Percentiles rank a stretch among this genome's conserved stretches.
These are phyloP conservation scores for Drosophila watanabei DNA, from an alignment of 1,140 invertebrate genomes.

Conservation along the genomic window DNA sequence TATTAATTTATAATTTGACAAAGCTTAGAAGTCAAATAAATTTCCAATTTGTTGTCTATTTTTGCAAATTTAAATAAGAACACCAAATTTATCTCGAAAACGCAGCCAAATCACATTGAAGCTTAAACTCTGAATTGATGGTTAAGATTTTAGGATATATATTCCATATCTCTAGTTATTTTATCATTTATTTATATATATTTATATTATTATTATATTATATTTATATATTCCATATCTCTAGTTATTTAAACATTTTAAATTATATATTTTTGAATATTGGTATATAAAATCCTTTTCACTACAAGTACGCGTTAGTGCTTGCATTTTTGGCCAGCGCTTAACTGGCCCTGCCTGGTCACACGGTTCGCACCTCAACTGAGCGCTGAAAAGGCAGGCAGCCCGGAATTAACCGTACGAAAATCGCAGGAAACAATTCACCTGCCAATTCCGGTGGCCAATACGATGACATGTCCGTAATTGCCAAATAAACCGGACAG, in stretches of 20 bases:
- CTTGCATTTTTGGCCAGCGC: background rate
- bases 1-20: too few relatives aligned
- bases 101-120: too few relatives aligned
- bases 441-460: slow-evolving; percentile 6
- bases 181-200: too few relatives aligned
- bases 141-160: too few relatives aligned
- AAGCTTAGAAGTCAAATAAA: too few relatives aligned
- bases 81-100: too few relatives aligned
- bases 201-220: too few relatives aligned
- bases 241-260: background rate
- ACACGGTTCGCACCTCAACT: slow-evolving; percentile 17
- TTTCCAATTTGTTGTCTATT: too few relatives aligned
- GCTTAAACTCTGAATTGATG: too few relatives aligned
- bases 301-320: background rate
- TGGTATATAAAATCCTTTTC: background rate
- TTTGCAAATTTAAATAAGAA: too few relatives aligned
- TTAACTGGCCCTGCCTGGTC: slow-evolving; percentile 2
- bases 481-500: slow-evolving; percentile 13
- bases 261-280: background rate
- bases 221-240: too few relatives aligned
- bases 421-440: slow-evolving; percentile 6
- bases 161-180: too few relatives aligned
- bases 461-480: slow-evolving; percentile 13
- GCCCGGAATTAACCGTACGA: slow-evolving; percentile 10
- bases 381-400: slow-evolving; percentile 8